Base-by-base conservation (phyloP, 2,888 invertebrate species). In the Pachydiplax longipennis region DNA sequence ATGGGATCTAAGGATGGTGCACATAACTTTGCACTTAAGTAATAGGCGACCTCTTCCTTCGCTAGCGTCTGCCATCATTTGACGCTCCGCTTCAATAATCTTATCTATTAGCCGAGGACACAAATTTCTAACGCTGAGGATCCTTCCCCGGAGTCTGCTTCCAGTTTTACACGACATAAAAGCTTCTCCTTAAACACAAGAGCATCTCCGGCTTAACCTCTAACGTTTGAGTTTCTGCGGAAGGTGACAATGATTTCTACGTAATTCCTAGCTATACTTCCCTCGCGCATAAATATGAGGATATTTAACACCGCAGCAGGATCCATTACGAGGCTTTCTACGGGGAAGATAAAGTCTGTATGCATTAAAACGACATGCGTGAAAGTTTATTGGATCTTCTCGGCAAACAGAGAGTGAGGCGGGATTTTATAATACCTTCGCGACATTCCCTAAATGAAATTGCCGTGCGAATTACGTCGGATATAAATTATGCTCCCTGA, bases 21-120 rank as follows among this genome's bases (percentile, higher is more conserved):
- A 53, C 58, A 35, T 83, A 83, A 83, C 58, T 83, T 58, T 31
- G 83, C 83, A 58, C 58, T 83, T 58, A 83, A 25, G 53, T 58
- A 44, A 58, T 35, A 25, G 53, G 31, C 53, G n/a, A 48, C n/a
- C 12, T 3, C 44, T 44, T 25, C 48, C 82, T 25, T 48, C 25
- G 48, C 82, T n/a, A 22, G 65, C 65, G 22, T 65, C 65, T 31
- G 73, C 53, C 35, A 25, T 2, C 31, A 35, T 58, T 10, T 35
- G 40, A 48, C 48, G 48, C 82, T 82, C 83, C 31, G 18, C 83
- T 83, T 83, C 83, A 83, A 83, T 83, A 53, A 82, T 48, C 82
- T 31, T 73, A 31, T 73, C 82, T 8, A 48, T 44, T 73, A 31
- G 10, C 44, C 10, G 25, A 15, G 82, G 12, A 48, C 44, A 25